Conservation (phyloP, 1,140 invertebrate species). For the Drosophila tristis region DNA sequence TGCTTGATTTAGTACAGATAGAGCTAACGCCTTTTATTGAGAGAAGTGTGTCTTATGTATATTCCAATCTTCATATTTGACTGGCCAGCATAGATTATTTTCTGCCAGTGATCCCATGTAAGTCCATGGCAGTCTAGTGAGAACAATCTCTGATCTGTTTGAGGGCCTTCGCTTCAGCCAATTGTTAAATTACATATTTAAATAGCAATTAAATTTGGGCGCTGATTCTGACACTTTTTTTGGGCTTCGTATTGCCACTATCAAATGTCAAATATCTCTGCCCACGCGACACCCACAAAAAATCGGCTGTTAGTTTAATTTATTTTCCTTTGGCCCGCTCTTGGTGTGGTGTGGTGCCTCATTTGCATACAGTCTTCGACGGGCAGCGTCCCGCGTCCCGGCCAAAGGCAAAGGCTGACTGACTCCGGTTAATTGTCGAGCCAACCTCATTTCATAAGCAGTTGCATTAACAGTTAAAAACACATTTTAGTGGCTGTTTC, state of each 20-base stretch:
- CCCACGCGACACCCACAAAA: conserved; percentile 59
- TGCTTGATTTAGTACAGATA: conserved; percentile 8
- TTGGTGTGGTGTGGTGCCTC: conserved; percentile 8
- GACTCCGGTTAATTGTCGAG: conserved; percentile 47
- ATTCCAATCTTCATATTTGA: too few species aligned
- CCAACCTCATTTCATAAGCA: conserved; percentile 79
- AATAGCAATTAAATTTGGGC: conserved; percentile 64
- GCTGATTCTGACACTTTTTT: conserved; percentile 61
- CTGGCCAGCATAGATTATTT: too few species aligned
- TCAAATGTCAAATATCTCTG: conserved; percentile 62
- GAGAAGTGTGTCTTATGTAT: too few species aligned
- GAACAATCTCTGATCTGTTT: too few species aligned
- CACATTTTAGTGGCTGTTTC: conserved; percentile 56
- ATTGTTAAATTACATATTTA: conserved; percentile 51
- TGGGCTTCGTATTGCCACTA: conserved; percentile 19
- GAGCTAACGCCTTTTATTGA: too few species aligned
- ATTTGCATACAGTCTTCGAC: conserved; percentile 67
- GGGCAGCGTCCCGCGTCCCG: conserved; percentile 9
- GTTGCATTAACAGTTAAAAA: conserved; percentile 66
- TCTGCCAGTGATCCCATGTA: too few species aligned
- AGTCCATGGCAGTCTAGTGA: too few species aligned
- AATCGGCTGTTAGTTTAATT: conserved; percentile 8
- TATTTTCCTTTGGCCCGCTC: conserved; percentile 16
- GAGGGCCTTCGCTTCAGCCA: not conserved
- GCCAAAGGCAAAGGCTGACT: conserved; percentile 29